A percentile compares a stretch with the other conserved stretches of the same genome.
Evolutionary conservation across 2,888 invertebrate species (phyloP).

Genomic region (Eupithecia dodoneata): DNA sequence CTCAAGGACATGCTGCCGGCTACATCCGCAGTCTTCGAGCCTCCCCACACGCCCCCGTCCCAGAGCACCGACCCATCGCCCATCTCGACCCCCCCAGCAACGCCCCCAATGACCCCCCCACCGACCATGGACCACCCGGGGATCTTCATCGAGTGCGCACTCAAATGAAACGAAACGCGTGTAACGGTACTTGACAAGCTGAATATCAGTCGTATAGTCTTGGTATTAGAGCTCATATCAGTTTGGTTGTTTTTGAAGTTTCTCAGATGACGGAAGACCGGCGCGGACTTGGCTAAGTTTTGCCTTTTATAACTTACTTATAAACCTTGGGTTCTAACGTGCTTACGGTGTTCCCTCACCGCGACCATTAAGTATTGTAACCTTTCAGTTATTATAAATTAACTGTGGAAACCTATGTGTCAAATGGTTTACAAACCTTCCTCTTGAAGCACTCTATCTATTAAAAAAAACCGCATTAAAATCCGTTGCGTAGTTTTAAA

Average conservation of each 20-base stretch:
- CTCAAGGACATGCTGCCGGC: constrained; percentile 85
- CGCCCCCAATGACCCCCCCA: constrained; percentile 32
- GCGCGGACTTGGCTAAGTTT: constrained; percentile 8
- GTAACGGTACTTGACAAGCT: constrained; percentile 18
- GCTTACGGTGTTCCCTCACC: neutral
- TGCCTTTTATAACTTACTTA: neutral
- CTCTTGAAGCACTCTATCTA: too few species aligned
- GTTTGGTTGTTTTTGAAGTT: constrained; percentile 8
- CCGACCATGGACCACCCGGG: constrained; percentile 41
- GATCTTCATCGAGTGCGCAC: constrained; percentile 79
- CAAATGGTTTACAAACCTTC: too few species aligned
- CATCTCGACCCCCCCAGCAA: constrained; percentile 29
- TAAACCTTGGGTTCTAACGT: neutral
- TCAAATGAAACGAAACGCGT: constrained; percentile 68
- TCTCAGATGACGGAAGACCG: constrained; percentile 16
- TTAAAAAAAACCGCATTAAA: too few species aligned
- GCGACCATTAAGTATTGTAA: neutral
- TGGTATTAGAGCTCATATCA: constrained; percentile 3
- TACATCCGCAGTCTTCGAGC: constrained; percentile 80
- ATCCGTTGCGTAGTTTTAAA: too few species aligned
- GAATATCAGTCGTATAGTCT: constrained; percentile 6
- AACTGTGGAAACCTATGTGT: too few species aligned
- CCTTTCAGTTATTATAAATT: too few species aligned
- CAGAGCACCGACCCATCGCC: constrained; percentile 37
- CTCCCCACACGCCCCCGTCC: constrained; percentile 29